Percentiles rank a stretch among this genome's conserved stretches.
phyloP scores from a whole-genome alignment of 2,888 invertebrate species.

The Eilema caniola region DNA sequence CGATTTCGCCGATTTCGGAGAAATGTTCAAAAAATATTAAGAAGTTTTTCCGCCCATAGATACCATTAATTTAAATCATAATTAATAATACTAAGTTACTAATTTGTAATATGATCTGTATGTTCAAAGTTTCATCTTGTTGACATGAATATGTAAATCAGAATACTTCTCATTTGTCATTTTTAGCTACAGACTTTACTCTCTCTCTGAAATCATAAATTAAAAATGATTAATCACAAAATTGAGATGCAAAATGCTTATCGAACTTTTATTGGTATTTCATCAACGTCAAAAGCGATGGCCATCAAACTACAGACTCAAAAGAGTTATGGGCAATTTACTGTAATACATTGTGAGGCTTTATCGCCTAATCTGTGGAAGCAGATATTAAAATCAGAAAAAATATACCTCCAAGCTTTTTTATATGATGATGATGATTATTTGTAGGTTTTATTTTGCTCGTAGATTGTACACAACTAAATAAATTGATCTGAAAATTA shows the following conservation, averaged over 20 bases:
- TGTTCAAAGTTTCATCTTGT: background rate
- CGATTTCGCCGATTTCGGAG: background rate
- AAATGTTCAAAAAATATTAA: background rate
- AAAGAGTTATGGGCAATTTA: constrained; percentile 50
- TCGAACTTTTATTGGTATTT: constrained; percentile 46
- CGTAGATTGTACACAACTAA: constrained; percentile 1
- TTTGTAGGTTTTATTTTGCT: background rate
- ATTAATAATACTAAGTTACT: no score
- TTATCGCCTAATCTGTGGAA: constrained; percentile 32
- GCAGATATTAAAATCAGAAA: constrained; percentile 19
- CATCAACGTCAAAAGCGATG: constrained; percentile 50
- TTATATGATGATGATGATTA: background rate
- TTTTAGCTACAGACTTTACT: background rate
- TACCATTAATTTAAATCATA: no score
- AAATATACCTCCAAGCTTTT: constrained; percentile 1
- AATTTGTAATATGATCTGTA: background rate
- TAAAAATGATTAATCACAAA: constrained; percentile 26
- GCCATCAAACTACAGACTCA: constrained; percentile 32
- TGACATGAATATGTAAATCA: background rate
- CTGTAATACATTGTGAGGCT: constrained; percentile 30
- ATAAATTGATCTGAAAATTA: background rate
- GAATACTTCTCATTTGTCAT: background rate
- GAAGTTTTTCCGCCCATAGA: no score
- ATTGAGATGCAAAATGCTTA: constrained; percentile 42
- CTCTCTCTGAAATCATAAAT: background rate